A percentile compares a stretch with the other conserved stretches of the same genome.
Evolutionary conservation across 2,888 invertebrate genomes (phyloP).

Genomic region (Mallateleia sp.): DNA sequence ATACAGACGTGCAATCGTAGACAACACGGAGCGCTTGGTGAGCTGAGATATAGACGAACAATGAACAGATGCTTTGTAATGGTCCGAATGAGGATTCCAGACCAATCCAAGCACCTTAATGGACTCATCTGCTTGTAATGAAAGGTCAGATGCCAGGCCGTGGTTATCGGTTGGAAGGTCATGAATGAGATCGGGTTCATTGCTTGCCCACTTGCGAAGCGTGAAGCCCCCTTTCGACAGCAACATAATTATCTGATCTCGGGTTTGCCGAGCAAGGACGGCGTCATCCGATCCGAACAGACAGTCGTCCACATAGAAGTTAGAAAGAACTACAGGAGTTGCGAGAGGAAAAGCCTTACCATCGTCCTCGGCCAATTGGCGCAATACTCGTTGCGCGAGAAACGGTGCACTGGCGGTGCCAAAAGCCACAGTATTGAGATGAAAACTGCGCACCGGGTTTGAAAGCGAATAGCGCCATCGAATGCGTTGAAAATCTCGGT

Average conservation of each 20-base stretch:
- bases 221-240: constrained; percentile 68
- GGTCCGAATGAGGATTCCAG: not conserved
- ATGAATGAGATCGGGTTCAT: not conserved
- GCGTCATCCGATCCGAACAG: not conserved
- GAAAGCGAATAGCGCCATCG: not conserved
- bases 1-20: not conserved
- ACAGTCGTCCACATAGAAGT: not conserved
- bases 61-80: no score
- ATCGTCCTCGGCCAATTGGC: not conserved
- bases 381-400: constrained; percentile 23
- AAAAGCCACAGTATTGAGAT: constrained; percentile 63
- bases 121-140: not conserved
- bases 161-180: not conserved
- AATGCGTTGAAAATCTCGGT: not conserved
- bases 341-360: not conserved
- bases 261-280: not conserved
- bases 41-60: no score
- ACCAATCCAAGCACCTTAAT: not conserved
- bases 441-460: constrained; percentile 41
- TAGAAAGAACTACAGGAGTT: not conserved
- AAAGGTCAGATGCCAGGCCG: not conserved
- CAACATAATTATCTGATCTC: not conserved
- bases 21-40: not conserved
- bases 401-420: constrained; percentile 37
- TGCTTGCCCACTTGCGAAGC: not conserved